These are phyloP conservation scores for Salvelinus namaycush DNA, from an alignment of 2,113 vertebrate genomes.

Conservation along the genomic window DNA sequence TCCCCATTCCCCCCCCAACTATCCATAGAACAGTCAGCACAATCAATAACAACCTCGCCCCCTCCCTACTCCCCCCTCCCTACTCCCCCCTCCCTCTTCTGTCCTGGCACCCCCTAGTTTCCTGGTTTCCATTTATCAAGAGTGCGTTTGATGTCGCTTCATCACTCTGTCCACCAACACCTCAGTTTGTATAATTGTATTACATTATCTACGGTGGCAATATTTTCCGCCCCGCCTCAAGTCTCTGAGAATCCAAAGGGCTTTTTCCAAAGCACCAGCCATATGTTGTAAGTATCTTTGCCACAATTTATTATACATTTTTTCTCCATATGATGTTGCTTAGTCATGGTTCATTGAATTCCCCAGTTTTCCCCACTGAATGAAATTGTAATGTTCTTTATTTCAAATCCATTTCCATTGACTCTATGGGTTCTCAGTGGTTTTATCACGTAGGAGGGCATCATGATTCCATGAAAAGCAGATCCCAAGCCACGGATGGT, in stretches of 20 bases:
- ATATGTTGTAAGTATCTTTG: constrained; percentile 42
- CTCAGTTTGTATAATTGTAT: constrained; percentile 69
- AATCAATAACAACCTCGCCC: constrained; percentile 66
- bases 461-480: constrained; percentile 25
- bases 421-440: constrained; percentile 34
- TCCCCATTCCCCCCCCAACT: constrained; percentile 4
- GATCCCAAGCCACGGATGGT: constrained; percentile 11
- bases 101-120: constrained; percentile 50
- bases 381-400: constrained; percentile 24
- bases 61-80: background rate
- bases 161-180: constrained; percentile 62
- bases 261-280: constrained; percentile 31
- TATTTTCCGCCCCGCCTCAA: constrained; percentile 41
- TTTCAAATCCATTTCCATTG: constrained; percentile 25
- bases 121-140: constrained; percentile 65
- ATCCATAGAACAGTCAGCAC: constrained; percentile 48
- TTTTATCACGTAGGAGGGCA: constrained; percentile 18
- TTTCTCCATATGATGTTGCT: constrained; percentile 37
- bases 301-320: constrained; percentile 19
- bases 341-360: constrained; percentile 29
- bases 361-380: background rate
- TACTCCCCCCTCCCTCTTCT: constrained; percentile 24
- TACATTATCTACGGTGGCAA: constrained; percentile 62
- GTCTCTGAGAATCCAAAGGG: constrained; percentile 36
- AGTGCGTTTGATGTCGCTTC: constrained; percentile 61